These are phyloP conservation scores for Vulpes vulpes DNA, from an alignment of 2,113 vertebrate species.

Conservation along the genomic window DNA sequence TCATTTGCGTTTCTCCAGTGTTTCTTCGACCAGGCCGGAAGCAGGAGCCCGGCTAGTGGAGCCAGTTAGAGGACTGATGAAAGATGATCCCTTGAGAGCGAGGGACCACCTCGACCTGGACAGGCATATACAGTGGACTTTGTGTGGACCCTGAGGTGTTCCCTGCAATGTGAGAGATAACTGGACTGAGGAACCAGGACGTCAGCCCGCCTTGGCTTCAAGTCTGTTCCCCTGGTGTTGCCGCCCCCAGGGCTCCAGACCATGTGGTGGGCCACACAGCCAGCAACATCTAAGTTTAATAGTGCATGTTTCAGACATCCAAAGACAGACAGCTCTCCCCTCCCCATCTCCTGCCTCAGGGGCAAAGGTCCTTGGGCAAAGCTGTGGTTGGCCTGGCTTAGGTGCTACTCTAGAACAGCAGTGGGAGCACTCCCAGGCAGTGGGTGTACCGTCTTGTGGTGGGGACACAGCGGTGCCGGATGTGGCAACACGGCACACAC, in stretches of 20 bases:
- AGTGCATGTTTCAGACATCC: rapidly evolving
- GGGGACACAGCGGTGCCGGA: too few species aligned
- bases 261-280: rapidly evolving
- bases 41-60: not conserved
- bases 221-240: rapidly evolving
- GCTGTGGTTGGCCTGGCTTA: rapidly evolving
- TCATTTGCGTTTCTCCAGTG: not conserved
- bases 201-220: not conserved
- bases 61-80: not conserved
- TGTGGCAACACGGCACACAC: rapidly evolving
- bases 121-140: not conserved
- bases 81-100: not conserved
- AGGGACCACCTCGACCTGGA: not conserved
- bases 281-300: rapidly evolving
- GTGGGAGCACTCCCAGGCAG: not conserved
- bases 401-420: not conserved
- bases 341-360: rapidly evolving
- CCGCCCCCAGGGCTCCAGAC: not conserved
- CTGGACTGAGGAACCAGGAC: rapidly evolving
- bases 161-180: not conserved
- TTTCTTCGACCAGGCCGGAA: not conserved
- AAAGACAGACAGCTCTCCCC: not conserved
- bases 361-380: not conserved
- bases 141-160: not conserved
- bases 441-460: rapidly evolving